A percentile compares a stretch with the other conserved stretches of the same genome.
Conservation (phyloP, 2,113 vertebrate genomes). For the Tupaia tana region DNA sequence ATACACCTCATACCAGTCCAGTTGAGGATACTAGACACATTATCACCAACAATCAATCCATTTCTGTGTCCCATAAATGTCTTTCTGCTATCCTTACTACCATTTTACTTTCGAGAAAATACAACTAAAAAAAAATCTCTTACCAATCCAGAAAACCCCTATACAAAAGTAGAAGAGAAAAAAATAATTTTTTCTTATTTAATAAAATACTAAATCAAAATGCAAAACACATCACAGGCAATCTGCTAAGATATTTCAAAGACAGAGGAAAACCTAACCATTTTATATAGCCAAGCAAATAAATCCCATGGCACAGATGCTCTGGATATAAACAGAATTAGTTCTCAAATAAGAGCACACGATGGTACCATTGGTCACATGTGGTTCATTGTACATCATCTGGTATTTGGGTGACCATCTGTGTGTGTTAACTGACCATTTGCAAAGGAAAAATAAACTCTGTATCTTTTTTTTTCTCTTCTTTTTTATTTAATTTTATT, state of each 20-base stretch:
- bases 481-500: too few relatives aligned
- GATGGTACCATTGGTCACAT: not conserved
- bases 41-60: too few relatives aligned
- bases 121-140: not conserved
- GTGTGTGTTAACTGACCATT: not conserved
- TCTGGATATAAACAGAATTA: not conserved
- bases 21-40: too few relatives aligned
- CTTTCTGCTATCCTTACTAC: not conserved
- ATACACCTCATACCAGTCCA: too few relatives aligned
- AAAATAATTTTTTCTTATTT: not conserved
- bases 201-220: not conserved
- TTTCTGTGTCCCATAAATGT: too few relatives aligned
- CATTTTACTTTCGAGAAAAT: not conserved
- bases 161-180: not conserved
- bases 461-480: too few relatives aligned
- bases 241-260: not conserved
- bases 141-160: not conserved
- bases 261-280: not conserved
- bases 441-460: not conserved
- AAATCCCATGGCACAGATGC: not conserved
- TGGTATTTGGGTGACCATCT: not conserved
- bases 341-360: not conserved
- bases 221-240: not conserved
- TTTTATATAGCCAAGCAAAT: not conserved
- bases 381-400: not conserved